Base-by-base conservation (phyloP, 2,888 invertebrate genomes). In the Hirtodrosophila histrioides region DNA sequence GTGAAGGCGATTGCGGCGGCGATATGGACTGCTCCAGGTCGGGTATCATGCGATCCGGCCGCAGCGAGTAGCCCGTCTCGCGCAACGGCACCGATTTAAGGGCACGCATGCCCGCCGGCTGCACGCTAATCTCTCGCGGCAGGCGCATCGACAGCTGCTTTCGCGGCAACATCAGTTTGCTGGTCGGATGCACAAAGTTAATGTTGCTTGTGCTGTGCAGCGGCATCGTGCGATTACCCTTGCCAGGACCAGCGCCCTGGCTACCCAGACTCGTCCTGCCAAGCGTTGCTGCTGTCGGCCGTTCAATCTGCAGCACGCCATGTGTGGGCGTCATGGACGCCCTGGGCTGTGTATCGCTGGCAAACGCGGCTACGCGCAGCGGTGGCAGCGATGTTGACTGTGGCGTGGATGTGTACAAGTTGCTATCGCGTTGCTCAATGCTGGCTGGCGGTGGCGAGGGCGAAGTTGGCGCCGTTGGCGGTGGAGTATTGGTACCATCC, bases 311-410 rank as follows among this genome's bases (percentile, higher is more conserved):
- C 0, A 80, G 57, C 2, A 76, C 56, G 0, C 76, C 76, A 48
- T 81, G 84, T 7, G 61, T 55, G 2, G 71, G 78, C 11, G 49
- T 57, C 1, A 69, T 31, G 3, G 45, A 8, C 1, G 2, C 10
- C 0, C 35, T 9, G 3, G 33, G 43, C 9, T 40, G 56, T 6
- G 48, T 11, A 24, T 78, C 74, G 44, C 75, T 89, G 3, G 91
- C 91, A 61, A 90, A 90, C 5, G 88, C 78, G 7, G 91, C 89
- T n/a, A 90, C 89, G 10, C 89, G 81, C 27, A 90, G 54, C 2
- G 89, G 86, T 3, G 75, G 61, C 37, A 65, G 11, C 0, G 55
- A 5, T 12, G 54, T 7, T 4, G 76, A 41, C 10, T 48, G 40
- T 12, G 50, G 5, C 10, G 62, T 56, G 7, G 39, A 39, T n/a